Evolutionary conservation across 2,888 invertebrate species (phyloP).

Genomic region (Xanthia icteritia): DNA sequence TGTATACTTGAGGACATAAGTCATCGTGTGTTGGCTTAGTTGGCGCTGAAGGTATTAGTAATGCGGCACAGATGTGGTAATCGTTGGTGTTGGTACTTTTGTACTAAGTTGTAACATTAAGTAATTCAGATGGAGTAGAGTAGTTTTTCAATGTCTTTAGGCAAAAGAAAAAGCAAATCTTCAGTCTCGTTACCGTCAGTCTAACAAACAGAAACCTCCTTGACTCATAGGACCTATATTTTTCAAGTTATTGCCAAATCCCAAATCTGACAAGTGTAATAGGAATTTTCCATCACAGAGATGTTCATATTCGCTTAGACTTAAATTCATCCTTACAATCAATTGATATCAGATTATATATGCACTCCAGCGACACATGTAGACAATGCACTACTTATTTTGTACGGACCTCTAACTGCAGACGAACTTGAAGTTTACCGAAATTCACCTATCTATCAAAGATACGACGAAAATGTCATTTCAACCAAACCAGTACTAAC

Average conservation of each 20-base stretch:
- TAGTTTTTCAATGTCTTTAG: background rate
- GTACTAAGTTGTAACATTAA: background rate
- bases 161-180: background rate
- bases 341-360: background rate
- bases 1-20: slow-evolving; percentile 53
- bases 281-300: background rate
- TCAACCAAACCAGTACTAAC: background rate
- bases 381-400: background rate
- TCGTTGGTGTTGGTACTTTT: slow-evolving; percentile 2
- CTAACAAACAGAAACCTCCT: background rate
- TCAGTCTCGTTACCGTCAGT: background rate
- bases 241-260: background rate
- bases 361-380: background rate
- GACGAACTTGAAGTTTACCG: too few relatives aligned
- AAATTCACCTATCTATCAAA: background rate
- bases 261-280: background rate
- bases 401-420: background rate
- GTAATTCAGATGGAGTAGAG: slow-evolving; percentile 13
- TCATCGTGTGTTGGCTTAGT: slow-evolving; percentile 52
- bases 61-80: slow-evolving; percentile 45
- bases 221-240: background rate
- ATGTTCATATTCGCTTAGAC: background rate
- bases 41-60: slow-evolving; percentile 41
- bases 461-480: background rate
- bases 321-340: background rate